Conservation (phyloP, 2,113 vertebrate genomes). For the Anthoscopus minutus region DNA sequence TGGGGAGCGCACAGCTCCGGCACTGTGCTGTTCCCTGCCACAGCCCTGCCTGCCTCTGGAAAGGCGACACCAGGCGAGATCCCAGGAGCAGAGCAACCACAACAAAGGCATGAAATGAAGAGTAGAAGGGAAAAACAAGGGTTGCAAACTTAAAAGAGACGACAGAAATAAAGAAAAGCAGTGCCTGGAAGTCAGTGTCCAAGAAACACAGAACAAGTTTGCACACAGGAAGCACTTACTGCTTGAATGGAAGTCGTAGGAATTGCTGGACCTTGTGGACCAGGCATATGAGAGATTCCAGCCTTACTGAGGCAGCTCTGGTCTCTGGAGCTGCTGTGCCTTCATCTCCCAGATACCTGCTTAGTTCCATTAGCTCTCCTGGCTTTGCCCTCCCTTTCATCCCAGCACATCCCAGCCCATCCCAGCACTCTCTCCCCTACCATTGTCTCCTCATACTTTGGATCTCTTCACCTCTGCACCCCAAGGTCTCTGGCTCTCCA, state of each 20-base stretch:
- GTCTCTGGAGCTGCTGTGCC: background rate
- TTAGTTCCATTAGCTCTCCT: background rate
- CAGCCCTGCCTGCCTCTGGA: background rate
- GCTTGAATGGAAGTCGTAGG: background rate
- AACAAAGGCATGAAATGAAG: background rate
- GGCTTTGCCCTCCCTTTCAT: background rate
- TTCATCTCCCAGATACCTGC: background rate
- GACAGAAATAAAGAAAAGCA: background rate
- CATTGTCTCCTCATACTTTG: constrained; percentile 11
- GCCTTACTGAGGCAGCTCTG: background rate
- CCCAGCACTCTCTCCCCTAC: background rate
- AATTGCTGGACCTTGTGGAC: background rate
- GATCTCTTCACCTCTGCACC: background rate
- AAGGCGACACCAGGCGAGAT: fast-evolving
- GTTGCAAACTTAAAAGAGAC: background rate
- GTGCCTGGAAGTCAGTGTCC: background rate
- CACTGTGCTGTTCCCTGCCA: background rate
- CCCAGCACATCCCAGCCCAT: background rate
- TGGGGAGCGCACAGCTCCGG: background rate
- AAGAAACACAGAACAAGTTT: background rate
- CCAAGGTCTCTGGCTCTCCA: background rate
- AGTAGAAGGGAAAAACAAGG: background rate
- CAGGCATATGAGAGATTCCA: background rate
- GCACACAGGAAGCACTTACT: background rate
- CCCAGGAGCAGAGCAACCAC: background rate